Evolutionary conservation across 2,797 vertebrate species (phyloP), one percentile per base, ranked within the genome.

Genomic region (Characodon lateralis): DNA sequence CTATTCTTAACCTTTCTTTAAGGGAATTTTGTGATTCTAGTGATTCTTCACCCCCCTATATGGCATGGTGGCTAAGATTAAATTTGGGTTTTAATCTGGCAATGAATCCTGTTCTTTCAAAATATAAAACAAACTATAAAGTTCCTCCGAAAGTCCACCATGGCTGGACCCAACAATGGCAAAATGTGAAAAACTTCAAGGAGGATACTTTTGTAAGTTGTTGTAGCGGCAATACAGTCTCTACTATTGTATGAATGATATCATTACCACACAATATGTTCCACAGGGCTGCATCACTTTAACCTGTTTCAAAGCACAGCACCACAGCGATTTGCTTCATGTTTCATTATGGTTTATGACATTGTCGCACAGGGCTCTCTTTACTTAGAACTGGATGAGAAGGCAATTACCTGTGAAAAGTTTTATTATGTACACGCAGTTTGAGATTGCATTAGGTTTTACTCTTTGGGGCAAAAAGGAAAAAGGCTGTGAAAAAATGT

Each of bases 351-450:
- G 56, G 75, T 83, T 89, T 88, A 85, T 91, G 87, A 82, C 76
- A 85, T 71, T 63, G 73, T 73, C 50, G 70, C 75, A 76, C 84
- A 79, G 74, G 55, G 41, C 74, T 76, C 65, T 84, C 85, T 91
- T 91, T 91, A 92, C 66, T 0, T 76, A 78, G 77, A 74, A 43
- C 69, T n/a, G 79, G 83, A 89, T 84, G 65, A 84, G 73, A 59
- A 89, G 77, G 87, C 87, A 87, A 89, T 91, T 91, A 91, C 79
- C 88, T 91, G 85, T 78, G 92, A 90, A 94, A 91, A 89, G 79
- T 86, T 91, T 89, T 81, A 91, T 91, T 88, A 84, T 81, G 72
- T 78, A 48, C 72, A 68, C 48, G 79, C 75, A 81, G 61, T 71
- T 71, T 58, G 59, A 83, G 79, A 85, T 80, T 71, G 72, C 68